phyloP scores from a whole-genome alignment of 2,888 invertebrate species.

The Agonum fuliginosum region DNA sequence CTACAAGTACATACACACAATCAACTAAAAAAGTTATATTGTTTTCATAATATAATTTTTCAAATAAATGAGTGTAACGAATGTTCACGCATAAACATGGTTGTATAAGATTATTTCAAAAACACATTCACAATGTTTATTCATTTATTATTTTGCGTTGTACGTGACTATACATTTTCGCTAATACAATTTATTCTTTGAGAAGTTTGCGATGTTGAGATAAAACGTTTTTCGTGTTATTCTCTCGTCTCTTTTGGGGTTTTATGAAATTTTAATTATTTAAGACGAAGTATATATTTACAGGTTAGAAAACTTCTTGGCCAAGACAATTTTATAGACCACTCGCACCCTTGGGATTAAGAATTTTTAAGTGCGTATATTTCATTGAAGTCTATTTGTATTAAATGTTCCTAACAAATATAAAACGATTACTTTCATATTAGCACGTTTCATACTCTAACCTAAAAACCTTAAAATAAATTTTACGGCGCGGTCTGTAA shows the following conservation, averaged over 20 bases:
- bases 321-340: background rate
- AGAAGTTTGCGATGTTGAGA: slow-evolving; percentile 10
- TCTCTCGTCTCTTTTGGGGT: slow-evolving; percentile 1
- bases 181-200: background rate
- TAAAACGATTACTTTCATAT: too few relatives aligned
- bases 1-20: too few relatives aligned
- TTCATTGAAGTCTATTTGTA: too few relatives aligned
- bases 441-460: too few relatives aligned
- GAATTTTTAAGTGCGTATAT: background rate
- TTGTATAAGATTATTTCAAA: background rate
- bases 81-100: background rate
- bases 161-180: slow-evolving; percentile 21
- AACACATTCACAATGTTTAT: background rate
- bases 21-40: too few relatives aligned
- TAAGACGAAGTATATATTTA: background rate
- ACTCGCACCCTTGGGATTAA: background rate
- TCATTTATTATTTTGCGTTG: background rate
- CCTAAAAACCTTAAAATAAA: too few relatives aligned
- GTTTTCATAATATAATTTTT: too few relatives aligned
- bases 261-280: slow-evolving; percentile 46
- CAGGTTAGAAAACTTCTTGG: slow-evolving; percentile 7
- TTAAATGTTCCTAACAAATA: too few relatives aligned
- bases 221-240: slow-evolving; percentile 49
- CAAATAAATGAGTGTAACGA: too few relatives aligned
- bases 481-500: too few relatives aligned